Conservation (phyloP, 2,113 vertebrate species). For the Saguinus midas region DNA sequence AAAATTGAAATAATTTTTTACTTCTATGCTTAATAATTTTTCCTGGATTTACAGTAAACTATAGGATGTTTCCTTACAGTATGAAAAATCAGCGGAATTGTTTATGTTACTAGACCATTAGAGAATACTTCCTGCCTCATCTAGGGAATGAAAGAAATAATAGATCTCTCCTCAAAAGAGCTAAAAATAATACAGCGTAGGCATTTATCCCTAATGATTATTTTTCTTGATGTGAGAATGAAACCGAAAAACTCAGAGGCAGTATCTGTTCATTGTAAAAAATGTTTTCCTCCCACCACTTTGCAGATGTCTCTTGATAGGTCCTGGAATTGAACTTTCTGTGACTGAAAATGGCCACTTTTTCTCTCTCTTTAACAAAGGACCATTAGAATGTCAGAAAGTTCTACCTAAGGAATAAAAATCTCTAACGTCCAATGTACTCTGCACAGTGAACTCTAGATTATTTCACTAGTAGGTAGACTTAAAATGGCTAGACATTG, state of each 20-base stretch:
- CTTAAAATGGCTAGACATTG: neutral
- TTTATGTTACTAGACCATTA: constrained; percentile 42
- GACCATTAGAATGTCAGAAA: neutral
- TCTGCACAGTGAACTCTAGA: neutral
- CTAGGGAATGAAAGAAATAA: constrained; percentile 37
- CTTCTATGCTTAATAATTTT: constrained; percentile 6
- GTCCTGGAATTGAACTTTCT: constrained; percentile 21
- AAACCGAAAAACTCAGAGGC: constrained; percentile 63
- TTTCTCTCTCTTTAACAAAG: constrained; percentile 9
- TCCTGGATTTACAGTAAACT: neutral
- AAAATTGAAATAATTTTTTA: constrained; percentile 7
- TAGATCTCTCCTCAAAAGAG: constrained; percentile 21
- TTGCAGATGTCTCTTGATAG: neutral
- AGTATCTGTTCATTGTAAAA: constrained; percentile 43
- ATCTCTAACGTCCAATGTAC: neutral
- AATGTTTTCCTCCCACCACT: neutral
- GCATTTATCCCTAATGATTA: constrained; percentile 35
- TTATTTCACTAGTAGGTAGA: neutral
- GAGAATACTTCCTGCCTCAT: constrained; percentile 48
- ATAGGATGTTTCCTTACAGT: neutral
- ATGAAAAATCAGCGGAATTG: constrained; percentile 26
- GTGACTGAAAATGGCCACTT: neutral
- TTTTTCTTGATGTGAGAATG: constrained; percentile 63
- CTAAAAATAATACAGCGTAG: constrained; percentile 65
- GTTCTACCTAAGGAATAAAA: constrained; percentile 8